Evolutionary conservation across 2,797 vertebrate genomes (phyloP).

Genomic region (Eulemur albifrons): DNA sequence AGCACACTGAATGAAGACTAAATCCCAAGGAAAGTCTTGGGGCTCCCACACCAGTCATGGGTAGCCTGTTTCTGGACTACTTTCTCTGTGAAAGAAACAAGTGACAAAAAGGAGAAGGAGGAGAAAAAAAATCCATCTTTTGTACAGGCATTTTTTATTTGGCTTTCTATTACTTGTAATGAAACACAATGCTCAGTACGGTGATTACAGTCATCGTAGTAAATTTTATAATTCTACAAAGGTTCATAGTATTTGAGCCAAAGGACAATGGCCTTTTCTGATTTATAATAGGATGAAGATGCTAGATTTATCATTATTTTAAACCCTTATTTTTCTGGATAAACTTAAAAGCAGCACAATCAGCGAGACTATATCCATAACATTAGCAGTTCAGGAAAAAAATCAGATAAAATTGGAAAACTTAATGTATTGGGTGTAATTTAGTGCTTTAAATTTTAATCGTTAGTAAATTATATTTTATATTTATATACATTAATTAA

Average conservation of each 20-base stretch:
- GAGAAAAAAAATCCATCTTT: neutral
- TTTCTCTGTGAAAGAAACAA: neutral
- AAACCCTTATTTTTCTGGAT: neutral
- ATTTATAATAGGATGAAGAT: neutral
- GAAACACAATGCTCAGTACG: neutral
- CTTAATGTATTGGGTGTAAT: neutral
- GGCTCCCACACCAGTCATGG: accelerated
- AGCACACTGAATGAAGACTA: neutral
- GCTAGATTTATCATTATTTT: neutral
- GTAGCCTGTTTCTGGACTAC: neutral
- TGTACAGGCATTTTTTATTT: neutral
- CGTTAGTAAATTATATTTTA: neutral
- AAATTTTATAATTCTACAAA: neutral
- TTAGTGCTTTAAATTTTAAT: slow-evolving; percentile 2
- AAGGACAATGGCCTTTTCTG: neutral
- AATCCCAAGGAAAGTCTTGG: neutral
- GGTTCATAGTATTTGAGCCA: neutral
- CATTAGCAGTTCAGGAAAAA: neutral
- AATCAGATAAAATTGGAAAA: neutral
- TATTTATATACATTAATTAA: neutral
- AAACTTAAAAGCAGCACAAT: neutral
- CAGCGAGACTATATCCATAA: neutral
- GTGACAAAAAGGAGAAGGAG: neutral
- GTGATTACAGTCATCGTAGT: neutral
- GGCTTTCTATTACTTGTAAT: neutral